Percentiles rank a stretch among this genome's conserved stretches.
Evolutionary conservation across 2,797 vertebrate genomes (phyloP).

Genomic region (Microctenopoma steveboyesi): DNA sequence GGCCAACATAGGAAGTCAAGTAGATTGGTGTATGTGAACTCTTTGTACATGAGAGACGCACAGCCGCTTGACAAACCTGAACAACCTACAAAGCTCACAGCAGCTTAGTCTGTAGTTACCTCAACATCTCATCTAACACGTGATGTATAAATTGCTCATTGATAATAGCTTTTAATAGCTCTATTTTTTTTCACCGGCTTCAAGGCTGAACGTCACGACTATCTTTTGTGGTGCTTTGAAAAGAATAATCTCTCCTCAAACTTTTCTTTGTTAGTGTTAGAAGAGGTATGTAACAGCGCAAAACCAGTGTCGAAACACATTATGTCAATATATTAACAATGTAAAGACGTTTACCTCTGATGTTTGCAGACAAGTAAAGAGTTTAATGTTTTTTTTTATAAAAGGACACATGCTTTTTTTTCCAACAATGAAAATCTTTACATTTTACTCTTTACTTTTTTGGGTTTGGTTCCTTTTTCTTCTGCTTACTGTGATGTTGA

Average conservation of each 20-base stretch:
- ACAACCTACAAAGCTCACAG: neutral
- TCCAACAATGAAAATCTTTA: slow-evolving; percentile 24
- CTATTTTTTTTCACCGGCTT: slow-evolving; percentile 57
- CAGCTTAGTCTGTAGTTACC: slow-evolving; percentile 11
- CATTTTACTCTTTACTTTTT: neutral
- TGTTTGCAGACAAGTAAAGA: slow-evolving; percentile 6
- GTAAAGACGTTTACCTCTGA: slow-evolving; percentile 1
- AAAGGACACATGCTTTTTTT: neutral
- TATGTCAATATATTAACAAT: slow-evolving; percentile 2
- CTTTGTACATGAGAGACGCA: neutral
- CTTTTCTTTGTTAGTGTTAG: slow-evolving; percentile 11
- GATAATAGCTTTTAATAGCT: slow-evolving; percentile 59
- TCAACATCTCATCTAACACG: slow-evolving; percentile 45
- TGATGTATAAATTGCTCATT: slow-evolving; percentile 50
- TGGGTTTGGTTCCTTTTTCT: too few species aligned
- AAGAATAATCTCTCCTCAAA: slow-evolving; percentile 32
- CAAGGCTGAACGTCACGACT: slow-evolving; percentile 69
- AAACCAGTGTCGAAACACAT: slow-evolving; percentile 7
- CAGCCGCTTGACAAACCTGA: neutral
- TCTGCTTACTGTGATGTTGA: too few species aligned
- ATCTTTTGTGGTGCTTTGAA: slow-evolving; percentile 69
- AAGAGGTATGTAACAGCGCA: slow-evolving; percentile 15
- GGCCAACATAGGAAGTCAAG: slow-evolving; percentile 39
- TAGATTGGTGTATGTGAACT: slow-evolving; percentile 13
- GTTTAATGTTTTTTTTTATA: slow-evolving; percentile 2